Percentiles rank a stretch among this genome's conserved stretches.
These are phyloP conservation scores for Diachasma alloeum DNA, from an alignment of 1,140 invertebrate species.

Conservation along the genomic window DNA sequence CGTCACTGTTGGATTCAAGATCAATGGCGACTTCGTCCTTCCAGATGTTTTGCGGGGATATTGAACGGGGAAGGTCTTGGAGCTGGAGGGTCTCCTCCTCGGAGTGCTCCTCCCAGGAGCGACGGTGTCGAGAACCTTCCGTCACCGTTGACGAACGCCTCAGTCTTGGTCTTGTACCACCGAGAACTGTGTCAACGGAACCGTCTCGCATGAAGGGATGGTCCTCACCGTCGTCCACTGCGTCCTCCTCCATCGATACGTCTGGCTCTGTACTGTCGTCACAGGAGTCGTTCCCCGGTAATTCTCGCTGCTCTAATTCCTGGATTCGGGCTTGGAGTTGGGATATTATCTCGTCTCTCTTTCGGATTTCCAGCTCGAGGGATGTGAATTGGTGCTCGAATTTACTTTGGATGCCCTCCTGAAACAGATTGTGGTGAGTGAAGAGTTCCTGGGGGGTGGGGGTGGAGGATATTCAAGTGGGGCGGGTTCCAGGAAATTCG, in stretches of 20 bases:
- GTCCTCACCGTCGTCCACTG: conserved; percentile 58
- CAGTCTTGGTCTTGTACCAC: conserved; percentile 42
- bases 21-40: conserved; percentile 63
- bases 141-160: conserved; percentile 53
- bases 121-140: conserved; percentile 50
- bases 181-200: conserved; percentile 68
- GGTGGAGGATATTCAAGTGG: no score
- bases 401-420: conserved; percentile 66
- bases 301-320: conserved; percentile 68
- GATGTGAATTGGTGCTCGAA: conserved; percentile 72
- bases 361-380: conserved; percentile 78
- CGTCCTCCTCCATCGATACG: conserved; percentile 47
- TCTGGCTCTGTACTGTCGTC: conserved; percentile 49
- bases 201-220: conserved; percentile 69
- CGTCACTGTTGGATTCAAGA: conserved; percentile 64
- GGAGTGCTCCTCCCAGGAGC: conserved; percentile 70
- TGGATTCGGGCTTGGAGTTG: conserved; percentile 77
- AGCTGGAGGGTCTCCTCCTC: conserved; percentile 68
- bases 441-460: no score
- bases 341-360: conserved; percentile 79
- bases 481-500: no score
- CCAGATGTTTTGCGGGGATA: conserved; percentile 57
- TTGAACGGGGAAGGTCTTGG: conserved; percentile 65
- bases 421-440: conserved; percentile 27
- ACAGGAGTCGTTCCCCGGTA: conserved; percentile 14